Evolutionary conservation across 2,113 vertebrate species (phyloP).

Genomic region (Amia ocellicauda): DNA sequence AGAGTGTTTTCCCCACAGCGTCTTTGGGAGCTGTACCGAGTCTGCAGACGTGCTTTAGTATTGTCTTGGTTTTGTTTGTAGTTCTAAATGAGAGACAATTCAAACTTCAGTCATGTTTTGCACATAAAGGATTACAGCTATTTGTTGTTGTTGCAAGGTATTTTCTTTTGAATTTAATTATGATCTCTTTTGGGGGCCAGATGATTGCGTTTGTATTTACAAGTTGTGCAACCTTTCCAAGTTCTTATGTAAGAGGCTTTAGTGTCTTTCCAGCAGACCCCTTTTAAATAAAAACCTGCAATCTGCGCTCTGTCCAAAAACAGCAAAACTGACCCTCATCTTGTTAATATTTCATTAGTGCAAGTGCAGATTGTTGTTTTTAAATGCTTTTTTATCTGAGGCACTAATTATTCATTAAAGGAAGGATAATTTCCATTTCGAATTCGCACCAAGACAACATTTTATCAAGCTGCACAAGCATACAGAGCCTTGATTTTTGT

Average conservation of each 20-base stretch:
- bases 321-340: constrained; percentile 46
- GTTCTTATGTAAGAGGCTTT: constrained; percentile 24
- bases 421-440: constrained; percentile 43
- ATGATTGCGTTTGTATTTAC: constrained; percentile 43
- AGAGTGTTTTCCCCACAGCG: too few relatives aligned
- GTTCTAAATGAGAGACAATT: background rate
- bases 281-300: constrained; percentile 32
- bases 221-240: constrained; percentile 34
- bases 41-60: background rate
- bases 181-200: constrained; percentile 34
- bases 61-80: background rate
- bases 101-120: too few relatives aligned
- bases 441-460: constrained; percentile 30
- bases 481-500: constrained; percentile 40
- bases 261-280: constrained; percentile 36
- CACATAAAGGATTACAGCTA: background rate
- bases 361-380: constrained; percentile 51
- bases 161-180: background rate
- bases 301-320: constrained; percentile 49
- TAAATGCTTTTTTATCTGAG: constrained; percentile 57
- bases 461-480: constrained; percentile 31
- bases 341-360: constrained; percentile 66
- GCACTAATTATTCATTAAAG: constrained; percentile 53
- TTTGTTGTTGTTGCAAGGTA: background rate
- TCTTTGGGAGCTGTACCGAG: background rate